A percentile compares a stretch with the other conserved stretches of the same genome.
Conservation (phyloP, 2,888 invertebrate species). For the Philhelius pedissequus region DNA sequence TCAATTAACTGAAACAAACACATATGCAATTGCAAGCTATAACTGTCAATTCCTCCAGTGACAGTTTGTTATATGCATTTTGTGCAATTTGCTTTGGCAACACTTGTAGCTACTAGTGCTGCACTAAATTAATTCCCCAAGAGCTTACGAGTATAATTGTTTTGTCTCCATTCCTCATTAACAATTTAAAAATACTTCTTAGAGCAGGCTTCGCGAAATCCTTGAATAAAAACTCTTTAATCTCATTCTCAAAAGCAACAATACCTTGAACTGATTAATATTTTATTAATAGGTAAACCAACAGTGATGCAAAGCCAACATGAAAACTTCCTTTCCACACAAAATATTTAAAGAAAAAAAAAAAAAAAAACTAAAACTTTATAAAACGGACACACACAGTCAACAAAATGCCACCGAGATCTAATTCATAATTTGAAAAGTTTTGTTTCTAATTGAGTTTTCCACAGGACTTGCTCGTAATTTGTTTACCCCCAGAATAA, state of each 20-base stretch:
- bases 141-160: too few relatives aligned
- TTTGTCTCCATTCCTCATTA: neutral
- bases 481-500: slow-evolving; percentile 27
- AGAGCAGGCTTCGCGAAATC: neutral
- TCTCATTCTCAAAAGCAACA: neutral
- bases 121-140: too few relatives aligned
- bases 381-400: slow-evolving; percentile 33
- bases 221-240: neutral
- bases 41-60: too few relatives aligned
- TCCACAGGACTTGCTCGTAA: slow-evolving; percentile 35
- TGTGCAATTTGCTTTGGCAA: too few relatives aligned
- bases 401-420: slow-evolving; percentile 47
- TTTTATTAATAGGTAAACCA: neutral
- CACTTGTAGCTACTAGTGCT: too few relatives aligned
- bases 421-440: slow-evolving; percentile 65
- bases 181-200: neutral
- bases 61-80: too few relatives aligned
- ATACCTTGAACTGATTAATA: neutral
- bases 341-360: too few relatives aligned
- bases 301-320: neutral
- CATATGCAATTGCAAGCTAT: too few relatives aligned
- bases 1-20: too few relatives aligned
- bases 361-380: neutral
- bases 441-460: slow-evolving; percentile 62
- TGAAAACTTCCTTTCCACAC: neutral